Conservation (phyloP, 2,797 vertebrate species). For the Botia kubotai region DNA sequence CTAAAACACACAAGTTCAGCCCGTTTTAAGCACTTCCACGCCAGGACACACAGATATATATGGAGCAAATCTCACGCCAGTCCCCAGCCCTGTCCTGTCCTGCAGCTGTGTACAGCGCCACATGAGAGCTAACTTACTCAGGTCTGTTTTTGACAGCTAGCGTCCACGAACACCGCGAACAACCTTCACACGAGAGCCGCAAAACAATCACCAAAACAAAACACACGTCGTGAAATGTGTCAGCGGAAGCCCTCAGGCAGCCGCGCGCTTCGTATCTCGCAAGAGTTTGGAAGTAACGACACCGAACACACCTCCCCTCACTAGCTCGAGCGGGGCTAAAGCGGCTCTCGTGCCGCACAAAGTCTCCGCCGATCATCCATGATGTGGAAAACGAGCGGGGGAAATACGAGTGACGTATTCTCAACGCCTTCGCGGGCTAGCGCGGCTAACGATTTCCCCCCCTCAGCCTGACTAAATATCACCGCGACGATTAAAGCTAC, state of each 20-base stretch:
- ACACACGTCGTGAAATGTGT: conserved; percentile 13
- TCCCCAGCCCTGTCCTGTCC: conserved; percentile 40
- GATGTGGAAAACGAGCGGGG: conserved; percentile 64
- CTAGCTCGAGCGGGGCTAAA: conserved; percentile 26
- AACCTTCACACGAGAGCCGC: not conserved
- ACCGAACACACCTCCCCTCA: conserved; percentile 58
- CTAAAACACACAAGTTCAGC: not conserved
- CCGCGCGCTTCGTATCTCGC: not conserved
- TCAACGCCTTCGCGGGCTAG: conserved; percentile 76
- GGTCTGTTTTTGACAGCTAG: conserved; percentile 44
- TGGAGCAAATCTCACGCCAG: conserved; percentile 38
- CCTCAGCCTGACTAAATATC: conserved; percentile 67
- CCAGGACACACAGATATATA: conserved; percentile 15
- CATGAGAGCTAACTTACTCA: conserved; percentile 57
- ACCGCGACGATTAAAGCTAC: conserved; percentile 68
- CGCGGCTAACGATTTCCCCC: conserved; percentile 68
- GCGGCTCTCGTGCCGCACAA: conserved; percentile 50
- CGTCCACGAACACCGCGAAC: not conserved
- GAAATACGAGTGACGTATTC: conserved; percentile 82
- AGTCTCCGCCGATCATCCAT: conserved; percentile 59
- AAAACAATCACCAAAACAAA: conserved; percentile 27
- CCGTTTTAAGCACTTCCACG: conserved; percentile 15
- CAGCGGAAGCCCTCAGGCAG: not conserved
- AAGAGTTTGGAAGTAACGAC: conserved; percentile 59
- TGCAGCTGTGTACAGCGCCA: conserved; percentile 28